These are phyloP conservation scores for Tillus elongatus DNA, from an alignment of 2,888 invertebrate genomes.

Conservation along the genomic window DNA sequence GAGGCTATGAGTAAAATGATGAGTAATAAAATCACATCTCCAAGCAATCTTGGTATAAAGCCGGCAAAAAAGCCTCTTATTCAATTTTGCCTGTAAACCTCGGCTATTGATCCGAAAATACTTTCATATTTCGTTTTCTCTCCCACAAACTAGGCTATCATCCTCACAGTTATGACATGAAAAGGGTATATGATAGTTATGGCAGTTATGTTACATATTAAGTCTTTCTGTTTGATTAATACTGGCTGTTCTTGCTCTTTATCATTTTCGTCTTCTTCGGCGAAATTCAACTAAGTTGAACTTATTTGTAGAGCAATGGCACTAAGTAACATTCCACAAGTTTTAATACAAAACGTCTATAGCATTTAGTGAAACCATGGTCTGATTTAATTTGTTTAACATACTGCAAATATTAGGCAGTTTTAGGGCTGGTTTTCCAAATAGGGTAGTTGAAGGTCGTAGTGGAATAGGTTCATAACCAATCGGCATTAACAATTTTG, in stretches of 20 bases:
- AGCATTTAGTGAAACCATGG: constrained; percentile 81
- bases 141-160: constrained; percentile 93
- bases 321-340: constrained; percentile 65
- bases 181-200: constrained; percentile 84
- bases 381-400: constrained; percentile 74
- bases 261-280: constrained; percentile 41
- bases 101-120: constrained; percentile 62
- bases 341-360: constrained; percentile 74
- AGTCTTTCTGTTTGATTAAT: constrained; percentile 56
- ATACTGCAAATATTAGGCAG: constrained; percentile 89
- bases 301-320: constrained; percentile 59
- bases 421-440: constrained; percentile 71
- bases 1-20: too few relatives aligned
- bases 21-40: constrained; percentile 73
- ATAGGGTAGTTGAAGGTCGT: constrained; percentile 63
- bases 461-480: constrained; percentile 85
- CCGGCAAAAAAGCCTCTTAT: constrained; percentile 81
- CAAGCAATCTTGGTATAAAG: constrained; percentile 75
- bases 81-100: constrained; percentile 82
- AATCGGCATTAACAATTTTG: constrained; percentile 78
- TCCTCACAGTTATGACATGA: constrained; percentile 82
- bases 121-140: constrained; percentile 75
- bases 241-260: constrained; percentile 10
- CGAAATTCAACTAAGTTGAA: constrained; percentile 45
- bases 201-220: constrained; percentile 65